Evolutionary conservation across 37 sponge, comb jelly and placozoan species (phyloP).

Genomic region (Halichondria panicea): DNA sequence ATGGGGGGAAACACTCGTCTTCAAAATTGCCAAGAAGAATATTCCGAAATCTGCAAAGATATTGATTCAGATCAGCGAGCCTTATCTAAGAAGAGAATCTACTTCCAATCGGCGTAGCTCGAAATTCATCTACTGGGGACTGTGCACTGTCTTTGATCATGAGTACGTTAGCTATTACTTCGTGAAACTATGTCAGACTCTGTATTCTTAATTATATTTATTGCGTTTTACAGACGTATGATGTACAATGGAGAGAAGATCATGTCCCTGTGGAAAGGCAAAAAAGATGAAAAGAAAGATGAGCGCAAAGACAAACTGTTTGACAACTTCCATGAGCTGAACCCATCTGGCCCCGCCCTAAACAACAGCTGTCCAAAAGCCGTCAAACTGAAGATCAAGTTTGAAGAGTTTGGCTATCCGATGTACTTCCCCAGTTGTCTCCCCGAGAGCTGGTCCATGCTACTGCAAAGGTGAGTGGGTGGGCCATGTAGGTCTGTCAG

Average conservation of each 20-base stretch:
- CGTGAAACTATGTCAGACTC: no score
- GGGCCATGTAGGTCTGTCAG: constrained; percentile 1
- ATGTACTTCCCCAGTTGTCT: constrained; percentile 61
- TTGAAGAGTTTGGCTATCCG: constrained; percentile 69
- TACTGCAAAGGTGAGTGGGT: no score
- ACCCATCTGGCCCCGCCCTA: constrained; percentile 64
- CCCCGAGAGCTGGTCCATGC: constrained; percentile 38
- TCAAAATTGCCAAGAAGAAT: constrained; percentile 46
- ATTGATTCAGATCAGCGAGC: constrained; percentile 38
- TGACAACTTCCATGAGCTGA: constrained; percentile 14
- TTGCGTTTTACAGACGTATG: constrained; percentile 35
- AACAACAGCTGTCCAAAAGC: constrained; percentile 71
- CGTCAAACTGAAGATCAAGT: constrained; percentile 46
- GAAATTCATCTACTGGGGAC: constrained; percentile 59
- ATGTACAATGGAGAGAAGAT: constrained; percentile 49
- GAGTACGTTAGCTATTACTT: constrained; percentile 46
- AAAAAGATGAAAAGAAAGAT: constrained; percentile 19
- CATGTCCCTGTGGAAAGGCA: constrained; percentile 61
- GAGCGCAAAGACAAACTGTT: neutral
- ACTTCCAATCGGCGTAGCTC: neutral
- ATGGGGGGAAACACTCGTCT: constrained; percentile 54
- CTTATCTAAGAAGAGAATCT: constrained; percentile 18
- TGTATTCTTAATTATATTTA: neutral
- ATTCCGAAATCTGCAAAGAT: constrained; percentile 69
- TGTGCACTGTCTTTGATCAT: constrained; percentile 46